Base-by-base conservation (phyloP, 2,113 vertebrate species). In the Collichthys lucidus region DNA sequence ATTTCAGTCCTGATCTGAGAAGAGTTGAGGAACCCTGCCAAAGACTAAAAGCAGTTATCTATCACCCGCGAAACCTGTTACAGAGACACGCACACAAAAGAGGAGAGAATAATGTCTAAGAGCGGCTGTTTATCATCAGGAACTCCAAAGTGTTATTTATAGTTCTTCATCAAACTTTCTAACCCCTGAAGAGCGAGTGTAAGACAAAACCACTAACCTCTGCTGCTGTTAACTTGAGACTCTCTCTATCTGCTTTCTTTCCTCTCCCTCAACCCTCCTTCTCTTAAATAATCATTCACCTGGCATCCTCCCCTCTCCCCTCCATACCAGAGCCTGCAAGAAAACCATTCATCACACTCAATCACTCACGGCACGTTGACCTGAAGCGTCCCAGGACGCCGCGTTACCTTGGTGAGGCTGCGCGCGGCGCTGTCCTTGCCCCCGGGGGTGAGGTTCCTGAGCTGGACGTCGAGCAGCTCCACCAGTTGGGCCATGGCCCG, bases 341-440 rank as follows among this genome's bases (percentile, higher is more conserved):
- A 53, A 74, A 79, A 49, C 11, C 2, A 12, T 60, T 15, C 2
- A 60, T 73, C 82, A 55, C 29, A 65, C 19, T 81, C 68, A 49
- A 20, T 82, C 73, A 57, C 67, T 83, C 31, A 22, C 31, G 24
- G 31, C 14, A 5, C 24, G 74, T 72, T 57, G 59, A 79, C 56
- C 11, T 22, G 26, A 15, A 10, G 4, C 5, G 16, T 8, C 11
- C 15, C 47, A 4, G 24, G 12, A 0, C 26, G 20, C 16, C 26
- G 20, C 16, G 86, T 74, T 92, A 99, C 98, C 98, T 99, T 99
- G 71, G 98, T 99, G 47, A 99, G 89, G 89, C 98, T 99, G 68
- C 98, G 97, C 0, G 98, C 98, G 0, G 98, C 98, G 22, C 97
- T 99, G 89, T 99, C 98, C 90, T 99, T 99, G 62, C 98, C 98